Base-by-base conservation (phyloP, 2,888 invertebrate genomes). In the Ormyrus rosae region DNA sequence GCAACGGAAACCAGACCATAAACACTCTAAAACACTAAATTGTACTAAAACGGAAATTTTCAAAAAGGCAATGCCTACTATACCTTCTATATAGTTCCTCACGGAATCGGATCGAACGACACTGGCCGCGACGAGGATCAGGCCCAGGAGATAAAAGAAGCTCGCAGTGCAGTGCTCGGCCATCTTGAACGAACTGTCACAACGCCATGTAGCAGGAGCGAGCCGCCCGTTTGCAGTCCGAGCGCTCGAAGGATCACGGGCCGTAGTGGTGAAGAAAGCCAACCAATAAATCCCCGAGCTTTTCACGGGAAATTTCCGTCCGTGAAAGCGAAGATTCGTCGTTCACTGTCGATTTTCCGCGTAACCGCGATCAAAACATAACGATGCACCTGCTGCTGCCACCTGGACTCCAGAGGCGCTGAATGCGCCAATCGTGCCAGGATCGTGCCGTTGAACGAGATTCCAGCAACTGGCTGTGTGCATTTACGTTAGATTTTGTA, bases 181-280 rank as follows among this genome's bases (percentile, higher is more conserved):
- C 86, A 86, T 86, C 78, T 85, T 85, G 81, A 56, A 80, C 58
- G 19, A 84, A 82, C 83, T 82, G 82, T 83, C 84, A 85, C 60
- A 84, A 83, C 74, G 69, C 73, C 74, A 72, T 63, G 48, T 51
- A 60, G 19, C 8, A 46, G 10, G 50, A 10, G n/a, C n/a, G 13
- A 56, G 46, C 8, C 8, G 65, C 50, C 19, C 2, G 19, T 19
- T 19, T 19, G 19, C 19, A 19, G 19, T 19, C 19, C 19, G 19
- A 55, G 4, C 60, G 8, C n/a, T 6, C 13, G 9, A 19, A 53
- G 6, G 19, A 11, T 45, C 5, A 34, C 11, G 63, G 6, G 19
- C 19, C 19, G 19, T 19, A 19, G 19, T 19, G 19, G 19, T 19
- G 19, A 19, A 19, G 19, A 19, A 19, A 19, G 19, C 19, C 19